Base-by-base conservation (phyloP, 2,888 invertebrate species). In the Leptopilina myrica region DNA sequence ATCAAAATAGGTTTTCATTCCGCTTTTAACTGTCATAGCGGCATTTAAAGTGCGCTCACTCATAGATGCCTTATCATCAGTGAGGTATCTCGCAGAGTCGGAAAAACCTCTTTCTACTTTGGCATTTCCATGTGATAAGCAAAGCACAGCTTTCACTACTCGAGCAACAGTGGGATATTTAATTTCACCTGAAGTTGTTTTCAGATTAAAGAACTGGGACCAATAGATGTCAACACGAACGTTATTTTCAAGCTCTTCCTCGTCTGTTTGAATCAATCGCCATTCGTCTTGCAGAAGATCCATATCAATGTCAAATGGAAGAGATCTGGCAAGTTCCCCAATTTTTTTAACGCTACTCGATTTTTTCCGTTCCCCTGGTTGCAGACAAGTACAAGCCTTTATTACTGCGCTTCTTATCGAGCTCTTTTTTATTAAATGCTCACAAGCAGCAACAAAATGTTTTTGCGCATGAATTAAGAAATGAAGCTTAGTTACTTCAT, bases 391-490 rank as follows among this genome's bases (percentile, higher is more conserved):
- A n/a, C 59, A 59, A 15, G 14, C 4, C 15, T 7, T n/a, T n/a
- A 59, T n/a, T n/a, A 59, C n/a, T 7, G 14, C 15, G 7, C 15
- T 59, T 5, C 15, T 59, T 59, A 59, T n/a, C 15, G 59, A 3
- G 15, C 59, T 59, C 15, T 59, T 59, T 59, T 59, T 59, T 11
- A 59, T 2, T 15, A n/a, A 15, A 15, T 59, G n/a, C 5, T 15
- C 15, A 15, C 59, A 59, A n/a, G 59, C 59, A n/a, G 59, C 59
- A 59, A n/a, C 59, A 59, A 59, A 59, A 46, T 46, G 46, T 46
- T 46, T 46, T 46, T 46, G 46, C 6, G 46, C 46, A 8, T 46
- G 46, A 8, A 46, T 46, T 9, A 46, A 46, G 9, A 46, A 46
- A 46, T 46, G 6, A 46, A 46, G 46, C 9, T 9, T 46, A 9